These are phyloP conservation scores for Okapia johnstoni DNA, from an alignment of 2,113 vertebrate genomes.

Conservation along the genomic window DNA sequence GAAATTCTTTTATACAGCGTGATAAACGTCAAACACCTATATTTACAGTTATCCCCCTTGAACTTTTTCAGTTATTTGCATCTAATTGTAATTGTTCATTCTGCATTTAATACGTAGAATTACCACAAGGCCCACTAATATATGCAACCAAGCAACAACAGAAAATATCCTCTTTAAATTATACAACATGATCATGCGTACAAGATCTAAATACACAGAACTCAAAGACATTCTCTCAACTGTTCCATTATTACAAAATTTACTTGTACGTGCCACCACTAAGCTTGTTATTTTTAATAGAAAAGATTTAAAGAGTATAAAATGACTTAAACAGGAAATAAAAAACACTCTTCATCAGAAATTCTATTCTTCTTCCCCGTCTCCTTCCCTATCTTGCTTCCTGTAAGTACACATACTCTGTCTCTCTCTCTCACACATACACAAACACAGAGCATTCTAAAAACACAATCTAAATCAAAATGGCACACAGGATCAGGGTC, in stretches of 20 bases:
- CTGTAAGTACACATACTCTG: too few species aligned
- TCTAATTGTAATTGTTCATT: neutral
- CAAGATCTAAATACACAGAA: neutral
- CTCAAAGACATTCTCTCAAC: neutral
- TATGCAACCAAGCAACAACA: neutral
- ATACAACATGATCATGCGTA: neutral
- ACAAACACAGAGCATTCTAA: neutral
- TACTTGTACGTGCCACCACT: neutral
- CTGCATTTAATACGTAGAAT: constrained; percentile 14
- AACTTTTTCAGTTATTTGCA: neutral
- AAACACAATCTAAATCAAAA: neutral
- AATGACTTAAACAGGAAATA: neutral
- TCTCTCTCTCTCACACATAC: neutral
- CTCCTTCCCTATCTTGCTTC: neutral
- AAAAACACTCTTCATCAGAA: neutral
- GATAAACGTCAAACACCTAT: neutral
- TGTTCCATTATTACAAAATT: neutral
- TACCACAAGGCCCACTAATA: neutral
- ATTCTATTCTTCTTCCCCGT: neutral
- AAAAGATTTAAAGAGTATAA: neutral
- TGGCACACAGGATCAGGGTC: neutral
- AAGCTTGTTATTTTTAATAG: neutral
- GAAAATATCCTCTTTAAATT: neutral
- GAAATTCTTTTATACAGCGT: neutral
- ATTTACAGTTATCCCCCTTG: neutral